Evolutionary conservation across 2,888 invertebrate species (phyloP).

Genomic region (Lydus trimaculatus): DNA sequence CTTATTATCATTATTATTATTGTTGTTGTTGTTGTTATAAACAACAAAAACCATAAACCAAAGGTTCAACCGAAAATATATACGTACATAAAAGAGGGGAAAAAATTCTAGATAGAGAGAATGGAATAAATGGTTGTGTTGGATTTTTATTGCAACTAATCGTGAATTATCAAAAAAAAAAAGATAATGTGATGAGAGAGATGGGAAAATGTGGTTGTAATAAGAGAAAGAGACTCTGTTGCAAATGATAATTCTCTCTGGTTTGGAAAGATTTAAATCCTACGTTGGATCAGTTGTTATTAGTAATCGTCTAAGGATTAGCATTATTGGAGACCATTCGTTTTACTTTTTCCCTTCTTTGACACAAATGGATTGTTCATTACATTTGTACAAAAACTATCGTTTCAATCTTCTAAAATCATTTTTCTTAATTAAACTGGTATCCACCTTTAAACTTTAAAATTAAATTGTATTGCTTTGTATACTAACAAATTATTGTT

Average conservation of each 20-base stretch:
- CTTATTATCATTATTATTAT: not conserved
- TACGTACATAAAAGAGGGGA: not conserved
- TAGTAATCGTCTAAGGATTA: slow-evolving; percentile 45
- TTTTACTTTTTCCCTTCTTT: slow-evolving; percentile 35
- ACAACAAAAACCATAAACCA: not conserved
- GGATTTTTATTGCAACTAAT: not conserved
- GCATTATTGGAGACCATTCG: slow-evolving; percentile 45
- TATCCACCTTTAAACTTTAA: not conserved
- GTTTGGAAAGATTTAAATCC: slow-evolving; percentile 41
- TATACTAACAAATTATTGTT: not conserved
- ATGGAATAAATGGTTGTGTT: not conserved
- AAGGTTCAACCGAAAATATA: not conserved
- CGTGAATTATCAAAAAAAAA: not conserved
- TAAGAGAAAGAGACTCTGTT: not conserved
- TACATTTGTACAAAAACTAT: slow-evolving; percentile 33
- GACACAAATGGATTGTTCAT: slow-evolving; percentile 45
- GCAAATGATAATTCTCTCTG: slow-evolving; percentile 30
- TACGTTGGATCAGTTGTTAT: slow-evolving; percentile 43
- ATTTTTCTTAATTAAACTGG: slow-evolving; percentile 3
- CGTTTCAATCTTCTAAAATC: not conserved
- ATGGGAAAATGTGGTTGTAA: not conserved
- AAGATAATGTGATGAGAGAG: not conserved
- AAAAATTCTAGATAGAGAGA: not conserved
- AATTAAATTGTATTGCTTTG: not conserved
- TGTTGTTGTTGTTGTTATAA: not conserved